A percentile compares a stretch with the other conserved stretches of the same genome.
Conservation (phyloP, 2,888 invertebrate genomes). For the Nyleta sp. region DNA sequence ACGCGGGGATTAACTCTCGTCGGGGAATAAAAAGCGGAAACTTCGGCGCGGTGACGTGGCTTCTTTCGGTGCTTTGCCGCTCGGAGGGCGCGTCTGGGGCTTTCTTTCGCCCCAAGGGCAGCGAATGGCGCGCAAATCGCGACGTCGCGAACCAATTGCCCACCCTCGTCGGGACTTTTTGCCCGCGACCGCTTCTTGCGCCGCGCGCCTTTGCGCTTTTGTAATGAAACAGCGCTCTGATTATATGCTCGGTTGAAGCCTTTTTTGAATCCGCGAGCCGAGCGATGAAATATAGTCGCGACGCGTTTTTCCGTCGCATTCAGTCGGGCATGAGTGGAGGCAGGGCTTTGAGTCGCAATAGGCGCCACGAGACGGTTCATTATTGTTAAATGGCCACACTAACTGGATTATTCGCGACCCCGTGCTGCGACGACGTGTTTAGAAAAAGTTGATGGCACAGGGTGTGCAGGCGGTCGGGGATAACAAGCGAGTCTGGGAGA, state of each 20-base stretch:
- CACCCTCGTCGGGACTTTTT: slow-evolving; percentile 16
- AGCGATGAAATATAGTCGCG: slow-evolving; percentile 29
- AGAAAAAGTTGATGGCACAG: too few relatives aligned
- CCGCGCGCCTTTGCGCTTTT: slow-evolving; percentile 23
- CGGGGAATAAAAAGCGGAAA: slow-evolving; percentile 74
- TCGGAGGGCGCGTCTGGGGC: slow-evolving; percentile 24
- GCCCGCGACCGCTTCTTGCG: slow-evolving; percentile 13
- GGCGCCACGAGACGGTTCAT: slow-evolving; percentile 12
- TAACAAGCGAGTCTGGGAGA: too few relatives aligned
- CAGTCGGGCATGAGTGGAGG: not conserved
- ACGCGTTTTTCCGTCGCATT: slow-evolving; percentile 18
- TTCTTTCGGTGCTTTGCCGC: slow-evolving; percentile 49
- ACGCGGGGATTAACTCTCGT: slow-evolving; percentile 76
- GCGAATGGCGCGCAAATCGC: slow-evolving; percentile 23
- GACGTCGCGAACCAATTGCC: slow-evolving; percentile 39
- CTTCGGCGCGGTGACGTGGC: slow-evolving; percentile 57
- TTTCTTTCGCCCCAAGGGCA: slow-evolving; percentile 51
- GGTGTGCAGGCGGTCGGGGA: too few relatives aligned
- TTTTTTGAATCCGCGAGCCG: slow-evolving; percentile 23
- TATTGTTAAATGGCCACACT: slow-evolving; percentile 23
- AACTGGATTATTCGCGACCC: slow-evolving; percentile 4
- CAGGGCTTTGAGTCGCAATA: slow-evolving; percentile 7
- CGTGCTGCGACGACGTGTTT: not conserved
- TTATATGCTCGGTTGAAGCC: slow-evolving; percentile 60
- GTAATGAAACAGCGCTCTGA: slow-evolving; percentile 45